phyloP scores from a whole-genome alignment of 2,113 vertebrate species.

The Mormoops blainvillei region DNA sequence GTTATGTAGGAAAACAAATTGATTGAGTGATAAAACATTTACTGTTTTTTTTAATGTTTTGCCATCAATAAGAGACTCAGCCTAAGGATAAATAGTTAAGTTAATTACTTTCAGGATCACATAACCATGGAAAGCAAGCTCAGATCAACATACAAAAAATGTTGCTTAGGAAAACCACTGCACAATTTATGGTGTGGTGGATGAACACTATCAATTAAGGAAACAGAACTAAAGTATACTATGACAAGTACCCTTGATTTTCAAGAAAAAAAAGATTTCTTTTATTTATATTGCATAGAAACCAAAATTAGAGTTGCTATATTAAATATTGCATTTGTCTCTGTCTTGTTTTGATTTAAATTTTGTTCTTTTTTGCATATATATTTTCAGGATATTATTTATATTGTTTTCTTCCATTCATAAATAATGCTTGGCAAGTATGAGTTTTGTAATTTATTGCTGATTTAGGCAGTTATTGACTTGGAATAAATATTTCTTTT shows the following conservation, averaged over 20 bases:
- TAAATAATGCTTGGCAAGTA: neutral
- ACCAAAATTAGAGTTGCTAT: neutral
- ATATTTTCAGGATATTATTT: neutral
- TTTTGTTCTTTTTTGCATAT: neutral
- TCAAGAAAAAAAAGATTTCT: neutral
- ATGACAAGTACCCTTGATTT: neutral
- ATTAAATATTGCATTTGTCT: neutral
- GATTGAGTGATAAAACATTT: neutral
- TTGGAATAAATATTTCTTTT: neutral
- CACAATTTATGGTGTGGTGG: neutral
- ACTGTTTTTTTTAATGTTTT: neutral
- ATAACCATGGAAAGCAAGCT: neutral
- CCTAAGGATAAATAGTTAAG: neutral
- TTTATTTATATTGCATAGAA: neutral
- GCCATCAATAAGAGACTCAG: neutral
- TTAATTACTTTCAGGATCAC: constrained; percentile 49
- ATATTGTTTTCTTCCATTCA: neutral
- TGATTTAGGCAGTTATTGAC: neutral
- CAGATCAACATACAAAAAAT: neutral
- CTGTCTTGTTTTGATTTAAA: neutral
- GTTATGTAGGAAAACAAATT: neutral
- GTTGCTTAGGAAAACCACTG: neutral
- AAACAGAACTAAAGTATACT: neutral
- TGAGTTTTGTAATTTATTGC: neutral
- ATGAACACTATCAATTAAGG: neutral